Evolutionary conservation across 2,888 invertebrate species (phyloP), one percentile per base, ranked within the genome.

Genomic region (Clostera curtula): DNA sequence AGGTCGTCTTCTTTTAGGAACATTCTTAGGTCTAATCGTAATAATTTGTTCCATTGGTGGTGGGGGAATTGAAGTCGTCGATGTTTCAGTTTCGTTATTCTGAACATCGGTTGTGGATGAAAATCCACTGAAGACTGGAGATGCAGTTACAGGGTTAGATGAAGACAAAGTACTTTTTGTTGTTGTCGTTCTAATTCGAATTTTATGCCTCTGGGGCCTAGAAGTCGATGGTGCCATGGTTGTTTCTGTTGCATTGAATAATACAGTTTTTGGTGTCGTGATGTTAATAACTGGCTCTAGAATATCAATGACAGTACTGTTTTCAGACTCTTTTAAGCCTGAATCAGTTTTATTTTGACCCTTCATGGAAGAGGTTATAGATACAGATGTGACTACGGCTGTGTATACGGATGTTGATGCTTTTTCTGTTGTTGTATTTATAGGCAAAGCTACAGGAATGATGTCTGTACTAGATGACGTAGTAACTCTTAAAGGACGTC

Each of bases 341-440:
- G 41, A 36, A 34, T 84, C 83, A 7, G 82, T 82, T 57, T 69
- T 80, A 40, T 84, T 85, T 31, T 65, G 67, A 4, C 72, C 80
- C 61, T 83, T 84, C 53, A 83, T 74, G 12, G 85, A 84, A 2
- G 85, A 85, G 12, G 85, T 85, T 38, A 85, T 80, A 4, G 85
- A 85, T 9, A 85, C 73, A 19, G 85, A 85, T 14, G 85, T 85
- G 0, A 85, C 85, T 18, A 85, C 85, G 2, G 85, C 85, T 4
- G 85, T 85, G 31, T 83, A 84, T 4, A 85, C 76, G 19, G 83
- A 70, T n/a, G 84, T 80, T 4, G 85, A 68, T 18, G 70, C 62
- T 44, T 79, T 77, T 49, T 80, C 75, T 18, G 84, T 83, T 2
- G 80, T 79, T 14, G 70, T 46, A 49, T 80, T 80, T 4, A 61